These are phyloP conservation scores for Trissolcus japonicus DNA, from an alignment of 2,888 invertebrate genomes.

Conservation along the genomic window DNA sequence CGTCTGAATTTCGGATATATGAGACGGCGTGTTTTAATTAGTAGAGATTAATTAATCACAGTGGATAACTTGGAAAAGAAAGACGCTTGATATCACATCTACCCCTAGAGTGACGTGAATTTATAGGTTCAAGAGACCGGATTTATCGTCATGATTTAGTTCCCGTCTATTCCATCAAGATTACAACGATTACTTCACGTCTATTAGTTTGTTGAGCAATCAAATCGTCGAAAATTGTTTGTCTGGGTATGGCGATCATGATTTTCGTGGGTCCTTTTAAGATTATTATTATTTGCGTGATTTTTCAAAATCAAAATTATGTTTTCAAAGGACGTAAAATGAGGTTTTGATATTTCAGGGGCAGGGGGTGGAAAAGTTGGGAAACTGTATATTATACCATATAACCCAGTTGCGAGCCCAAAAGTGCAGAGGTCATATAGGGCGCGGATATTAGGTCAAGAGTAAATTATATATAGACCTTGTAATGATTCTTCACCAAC, in stretches of 20 bases:
- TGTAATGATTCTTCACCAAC: slow-evolving; percentile 42
- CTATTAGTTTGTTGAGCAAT: slow-evolving; percentile 6
- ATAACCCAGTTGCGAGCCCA: slow-evolving; percentile 16
- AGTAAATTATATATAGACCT: slow-evolving; percentile 51
- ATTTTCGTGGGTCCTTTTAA: background rate
- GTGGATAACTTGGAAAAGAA: slow-evolving; percentile 4
- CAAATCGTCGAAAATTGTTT: background rate
- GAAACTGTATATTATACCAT: slow-evolving; percentile 8
- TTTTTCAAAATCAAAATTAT: too few species aligned
- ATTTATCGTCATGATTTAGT: slow-evolving; percentile 11
- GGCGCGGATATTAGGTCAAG: slow-evolving; percentile 49
- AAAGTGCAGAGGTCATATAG: slow-evolving; percentile 46
- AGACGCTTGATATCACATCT: slow-evolving; percentile 2
- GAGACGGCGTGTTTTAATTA: slow-evolving; percentile 1
- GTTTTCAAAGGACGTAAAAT: too few species aligned
- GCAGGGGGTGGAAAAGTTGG: too few species aligned
- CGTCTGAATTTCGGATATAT: too few species aligned
- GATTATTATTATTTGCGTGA: background rate
- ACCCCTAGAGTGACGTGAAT: background rate
- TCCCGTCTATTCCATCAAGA: slow-evolving; percentile 10
- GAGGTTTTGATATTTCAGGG: too few species aligned
- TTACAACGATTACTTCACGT: slow-evolving; percentile 2
- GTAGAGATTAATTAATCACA: too few species aligned
- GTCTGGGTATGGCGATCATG: background rate
- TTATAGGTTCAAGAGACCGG: slow-evolving; percentile 5